Evolutionary conservation across 2,888 invertebrate genomes (phyloP).

Genomic region (Rhamphomyia laevipes): DNA sequence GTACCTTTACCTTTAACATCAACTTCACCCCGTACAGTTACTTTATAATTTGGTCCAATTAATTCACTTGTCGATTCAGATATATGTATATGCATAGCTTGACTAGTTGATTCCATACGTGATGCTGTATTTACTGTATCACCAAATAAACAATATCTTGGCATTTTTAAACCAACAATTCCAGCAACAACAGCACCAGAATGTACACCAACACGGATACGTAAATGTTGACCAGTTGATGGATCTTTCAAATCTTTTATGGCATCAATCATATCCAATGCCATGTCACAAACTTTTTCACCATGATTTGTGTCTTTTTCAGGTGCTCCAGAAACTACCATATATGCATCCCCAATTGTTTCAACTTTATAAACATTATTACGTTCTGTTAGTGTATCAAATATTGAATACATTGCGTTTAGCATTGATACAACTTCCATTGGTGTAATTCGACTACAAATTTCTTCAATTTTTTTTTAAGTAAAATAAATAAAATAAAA

Average conservation of each 20-base stretch:
- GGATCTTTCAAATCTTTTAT: constrained; percentile 86
- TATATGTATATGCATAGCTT: constrained; percentile 90
- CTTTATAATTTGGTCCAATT: constrained; percentile 60
- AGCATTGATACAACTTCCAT: constrained; percentile 98
- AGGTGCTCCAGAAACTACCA: constrained; percentile 95
- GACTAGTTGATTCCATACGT: constrained; percentile 84
- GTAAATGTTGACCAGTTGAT: constrained; percentile 74
- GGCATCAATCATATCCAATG: constrained; percentile 89
- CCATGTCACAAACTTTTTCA: constrained; percentile 88
- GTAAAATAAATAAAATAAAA: no score
- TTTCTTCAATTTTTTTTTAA: constrained; percentile 52
- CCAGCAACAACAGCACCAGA: constrained; percentile 89
- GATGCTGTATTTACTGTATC: constrained; percentile 88
- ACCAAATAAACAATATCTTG: constrained; percentile 55
- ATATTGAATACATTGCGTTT: constrained; percentile 96
- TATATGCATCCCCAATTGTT: constrained; percentile 96
- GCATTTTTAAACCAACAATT: constrained; percentile 90
- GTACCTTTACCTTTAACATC: constrained; percentile 83
- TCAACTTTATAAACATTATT: constrained; percentile 96
- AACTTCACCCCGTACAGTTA: constrained; percentile 70
- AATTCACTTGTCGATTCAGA: constrained; percentile 76
- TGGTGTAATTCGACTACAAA: constrained; percentile 89
- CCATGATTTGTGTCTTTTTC: constrained; percentile 83
- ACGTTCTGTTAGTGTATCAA: constrained; percentile 84
- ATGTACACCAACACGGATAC: constrained; percentile 78